Evolutionary conservation across 1,140 invertebrate genomes (phyloP).

Genomic region (Sitophilus oryzae): DNA sequence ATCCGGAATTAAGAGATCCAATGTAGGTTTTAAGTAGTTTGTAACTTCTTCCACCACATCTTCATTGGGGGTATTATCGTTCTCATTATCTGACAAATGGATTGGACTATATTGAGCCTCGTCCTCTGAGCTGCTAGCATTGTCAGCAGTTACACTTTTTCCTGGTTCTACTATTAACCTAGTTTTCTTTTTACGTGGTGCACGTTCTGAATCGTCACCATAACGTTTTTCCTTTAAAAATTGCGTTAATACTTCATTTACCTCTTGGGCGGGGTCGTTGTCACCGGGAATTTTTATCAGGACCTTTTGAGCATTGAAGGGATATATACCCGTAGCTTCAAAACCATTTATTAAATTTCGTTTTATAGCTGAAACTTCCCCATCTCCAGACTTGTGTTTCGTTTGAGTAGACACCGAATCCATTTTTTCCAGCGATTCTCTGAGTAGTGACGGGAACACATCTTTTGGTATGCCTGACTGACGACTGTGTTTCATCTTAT

Average conservation of each 20-base stretch:
- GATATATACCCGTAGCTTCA: neutral
- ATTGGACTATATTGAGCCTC: neutral
- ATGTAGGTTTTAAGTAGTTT: neutral
- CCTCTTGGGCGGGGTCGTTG: neutral
- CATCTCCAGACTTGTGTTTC: slow-evolving; percentile 1
- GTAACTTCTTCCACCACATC: neutral
- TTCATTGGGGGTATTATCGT: neutral
- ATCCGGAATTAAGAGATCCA: slow-evolving; percentile 1
- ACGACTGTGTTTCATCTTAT: slow-evolving; percentile 4
- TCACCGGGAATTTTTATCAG: neutral
- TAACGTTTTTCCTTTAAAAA: slow-evolving; percentile 2
- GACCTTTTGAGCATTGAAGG: neutral
- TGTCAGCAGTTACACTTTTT: slow-evolving; percentile 5
- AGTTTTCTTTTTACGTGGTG: slow-evolving; percentile 1
- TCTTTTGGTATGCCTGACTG: slow-evolving; percentile 5
- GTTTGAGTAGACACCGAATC: slow-evolving; percentile 3
- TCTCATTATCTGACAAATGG: neutral
- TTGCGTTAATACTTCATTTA: slow-evolving; percentile 2
- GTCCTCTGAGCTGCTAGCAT: neutral
- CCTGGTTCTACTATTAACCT: slow-evolving; percentile 2
- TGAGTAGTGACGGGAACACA: neutral
- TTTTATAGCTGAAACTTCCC: slow-evolving; percentile 2
- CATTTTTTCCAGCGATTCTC: slow-evolving; percentile 2
- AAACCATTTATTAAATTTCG: neutral
- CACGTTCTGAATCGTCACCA: neutral